Conservation (phyloP, 2,797 vertebrate genomes). For the Bovichtus diacanthus region DNA sequence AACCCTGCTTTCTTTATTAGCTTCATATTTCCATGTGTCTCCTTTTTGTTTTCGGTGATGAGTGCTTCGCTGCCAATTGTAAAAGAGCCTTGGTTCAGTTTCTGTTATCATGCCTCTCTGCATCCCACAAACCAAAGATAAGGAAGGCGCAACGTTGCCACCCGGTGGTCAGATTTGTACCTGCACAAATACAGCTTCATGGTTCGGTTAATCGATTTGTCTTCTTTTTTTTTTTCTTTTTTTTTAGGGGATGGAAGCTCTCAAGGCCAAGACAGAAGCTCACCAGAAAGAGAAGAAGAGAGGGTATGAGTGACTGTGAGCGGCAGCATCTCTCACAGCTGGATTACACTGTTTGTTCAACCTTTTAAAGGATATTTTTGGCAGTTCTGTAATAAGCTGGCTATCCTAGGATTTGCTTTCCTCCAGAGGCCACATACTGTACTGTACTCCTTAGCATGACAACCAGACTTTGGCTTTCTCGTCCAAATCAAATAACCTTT, state of each 20-base stretch:
- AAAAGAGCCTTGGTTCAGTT: constrained; percentile 41
- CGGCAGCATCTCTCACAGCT: constrained; percentile 60
- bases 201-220: constrained; percentile 16
- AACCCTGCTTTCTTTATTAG: constrained; percentile 25
- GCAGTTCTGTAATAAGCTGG: constrained; percentile 55
- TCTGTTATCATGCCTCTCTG: constrained; percentile 26
- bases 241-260: constrained; percentile 66
- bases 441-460: constrained; percentile 66
- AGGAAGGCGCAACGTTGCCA: constrained; percentile 59
- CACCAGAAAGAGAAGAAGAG: constrained; percentile 46
- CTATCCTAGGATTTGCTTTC: constrained; percentile 63
- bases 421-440: constrained; percentile 66
- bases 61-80: constrained; percentile 51
- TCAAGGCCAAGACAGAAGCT: constrained; percentile 60
- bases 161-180: constrained; percentile 55
- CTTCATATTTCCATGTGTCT: constrained; percentile 45
- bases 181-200: constrained; percentile 1
- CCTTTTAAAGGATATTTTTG: constrained; percentile 66
- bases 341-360: constrained; percentile 69
- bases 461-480: constrained; percentile 62
- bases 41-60: constrained; percentile 20
- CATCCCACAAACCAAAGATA: not conserved
- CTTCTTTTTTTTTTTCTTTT: constrained; percentile 49
- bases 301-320: constrained; percentile 51
- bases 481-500: constrained; percentile 73